phyloP scores from a whole-genome alignment of 2,113 vertebrate species.

The Bagarius yarrelli region DNA sequence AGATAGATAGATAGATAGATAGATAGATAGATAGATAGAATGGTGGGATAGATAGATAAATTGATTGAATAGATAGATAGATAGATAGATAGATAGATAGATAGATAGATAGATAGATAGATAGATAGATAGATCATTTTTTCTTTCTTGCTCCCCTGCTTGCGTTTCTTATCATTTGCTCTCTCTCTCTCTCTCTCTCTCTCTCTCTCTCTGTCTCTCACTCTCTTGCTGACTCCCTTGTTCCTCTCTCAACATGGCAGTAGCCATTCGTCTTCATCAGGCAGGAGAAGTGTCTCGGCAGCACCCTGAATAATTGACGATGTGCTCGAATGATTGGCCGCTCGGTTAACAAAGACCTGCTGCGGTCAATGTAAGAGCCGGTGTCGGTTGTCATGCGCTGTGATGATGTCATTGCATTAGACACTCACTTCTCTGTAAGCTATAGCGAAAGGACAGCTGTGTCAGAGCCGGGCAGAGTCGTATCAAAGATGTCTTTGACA shows the following conservation, averaged over 20 bases:
- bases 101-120: too few relatives aligned
- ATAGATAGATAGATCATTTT: too few relatives aligned
- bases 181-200: background rate
- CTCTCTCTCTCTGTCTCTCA: background rate
- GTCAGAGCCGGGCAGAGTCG: background rate
- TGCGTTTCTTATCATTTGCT: too few relatives aligned
- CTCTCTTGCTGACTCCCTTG: background rate
- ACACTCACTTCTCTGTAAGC: constrained; percentile 35
- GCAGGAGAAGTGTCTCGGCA: constrained; percentile 51
- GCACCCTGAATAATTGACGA: constrained; percentile 59
- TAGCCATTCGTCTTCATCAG: constrained; percentile 52
- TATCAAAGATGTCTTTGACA: background rate
- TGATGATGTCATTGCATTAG: constrained; percentile 51
- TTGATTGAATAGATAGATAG: too few relatives aligned
- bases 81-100: too few relatives aligned
- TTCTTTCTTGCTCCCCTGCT: too few relatives aligned
- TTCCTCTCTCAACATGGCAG: background rate
- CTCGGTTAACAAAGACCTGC: constrained; percentile 56
- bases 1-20: too few relatives aligned
- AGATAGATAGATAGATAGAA: too few relatives aligned
- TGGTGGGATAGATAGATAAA: too few relatives aligned
- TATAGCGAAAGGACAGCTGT: constrained; percentile 11
- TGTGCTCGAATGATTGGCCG: constrained; percentile 55
- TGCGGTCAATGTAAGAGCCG: constrained; percentile 50
- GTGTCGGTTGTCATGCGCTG: constrained; percentile 53